These are phyloP conservation scores for Cryptosula pallasiana DNA, from an alignment of 2,888 invertebrate genomes.

Conservation along the genomic window DNA sequence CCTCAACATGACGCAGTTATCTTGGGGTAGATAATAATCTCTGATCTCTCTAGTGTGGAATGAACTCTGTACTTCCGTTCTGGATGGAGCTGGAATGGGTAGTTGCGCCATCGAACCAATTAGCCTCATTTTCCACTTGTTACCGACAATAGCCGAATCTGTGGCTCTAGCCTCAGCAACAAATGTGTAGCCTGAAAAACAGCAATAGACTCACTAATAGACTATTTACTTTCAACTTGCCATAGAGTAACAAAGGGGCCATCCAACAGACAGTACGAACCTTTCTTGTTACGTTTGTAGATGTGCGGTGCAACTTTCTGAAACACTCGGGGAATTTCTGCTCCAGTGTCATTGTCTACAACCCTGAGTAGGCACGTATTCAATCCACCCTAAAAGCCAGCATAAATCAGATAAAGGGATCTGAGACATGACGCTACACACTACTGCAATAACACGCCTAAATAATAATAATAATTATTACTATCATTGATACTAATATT, in stretches of 20 bases:
- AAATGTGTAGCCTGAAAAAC: constrained; percentile 48
- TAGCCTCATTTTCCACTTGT: constrained; percentile 50
- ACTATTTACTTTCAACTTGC: no score
- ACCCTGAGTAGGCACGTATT: constrained; percentile 49
- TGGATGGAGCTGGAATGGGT: constrained; percentile 43
- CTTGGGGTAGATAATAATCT: constrained; percentile 52
- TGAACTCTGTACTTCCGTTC: constrained; percentile 42
- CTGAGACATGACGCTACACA: no score
- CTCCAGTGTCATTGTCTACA: constrained; percentile 52
- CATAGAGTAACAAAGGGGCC: no score
- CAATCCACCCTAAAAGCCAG: constrained; percentile 19
- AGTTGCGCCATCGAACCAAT: constrained; percentile 44
- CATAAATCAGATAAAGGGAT: no score
- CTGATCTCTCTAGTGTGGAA: constrained; percentile 45
- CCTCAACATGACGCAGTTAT: constrained; percentile 47
- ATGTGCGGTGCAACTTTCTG: constrained; percentile 51
- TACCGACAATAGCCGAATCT: constrained; percentile 40
- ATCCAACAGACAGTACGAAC: no score
- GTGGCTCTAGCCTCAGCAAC: constrained; percentile 48
- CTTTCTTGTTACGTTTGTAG: constrained; percentile 48
- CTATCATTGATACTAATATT: no score
- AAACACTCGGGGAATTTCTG: constrained; percentile 51
- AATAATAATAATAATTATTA: no score
- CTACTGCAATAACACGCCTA: no score
- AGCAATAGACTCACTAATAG: no score